These are phyloP conservation scores for Gymnoscopelus braueri DNA, from an alignment of 2,797 vertebrate species.

Conservation along the genomic window DNA sequence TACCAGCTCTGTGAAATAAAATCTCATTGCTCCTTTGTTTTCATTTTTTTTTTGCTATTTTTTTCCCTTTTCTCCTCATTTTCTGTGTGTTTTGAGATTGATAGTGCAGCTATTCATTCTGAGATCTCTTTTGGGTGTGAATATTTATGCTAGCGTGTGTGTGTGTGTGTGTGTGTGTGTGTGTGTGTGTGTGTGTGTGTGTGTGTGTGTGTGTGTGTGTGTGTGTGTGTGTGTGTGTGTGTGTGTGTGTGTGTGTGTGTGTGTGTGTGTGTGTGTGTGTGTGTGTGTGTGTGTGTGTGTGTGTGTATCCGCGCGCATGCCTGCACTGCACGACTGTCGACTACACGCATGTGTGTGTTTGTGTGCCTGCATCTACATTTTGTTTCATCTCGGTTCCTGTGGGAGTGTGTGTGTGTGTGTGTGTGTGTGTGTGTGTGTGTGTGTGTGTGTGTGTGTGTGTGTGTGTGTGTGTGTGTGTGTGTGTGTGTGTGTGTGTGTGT, in stretches of 20 bases:
- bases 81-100: slow-evolving; percentile 59
- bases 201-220: slow-evolving; percentile 22
- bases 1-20: slow-evolving; percentile 72
- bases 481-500: slow-evolving; percentile 1
- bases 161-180: slow-evolving; percentile 24
- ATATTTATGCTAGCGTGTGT: slow-evolving; percentile 64
- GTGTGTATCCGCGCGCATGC: background rate
- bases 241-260: slow-evolving; percentile 22
- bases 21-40: slow-evolving; percentile 62
- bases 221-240: slow-evolving; percentile 38
- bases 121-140: slow-evolving; percentile 61
- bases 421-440: too few relatives aligned
- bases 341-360: background rate
- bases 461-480: background rate
- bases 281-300: slow-evolving; percentile 8
- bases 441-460: slow-evolving; percentile 51
- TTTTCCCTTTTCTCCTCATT: slow-evolving; percentile 41
- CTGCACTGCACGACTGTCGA: background rate
- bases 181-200: slow-evolving; percentile 17
- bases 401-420: slow-evolving; percentile 41
- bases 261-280: slow-evolving; percentile 29
- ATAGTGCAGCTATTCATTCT: slow-evolving; percentile 60
- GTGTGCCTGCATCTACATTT: background rate
- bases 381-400: too few relatives aligned
- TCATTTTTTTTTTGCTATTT: slow-evolving; percentile 43